These are phyloP conservation scores for Sylvilagus bachmani DNA, from an alignment of 2,113 vertebrate genomes.

Conservation along the genomic window DNA sequence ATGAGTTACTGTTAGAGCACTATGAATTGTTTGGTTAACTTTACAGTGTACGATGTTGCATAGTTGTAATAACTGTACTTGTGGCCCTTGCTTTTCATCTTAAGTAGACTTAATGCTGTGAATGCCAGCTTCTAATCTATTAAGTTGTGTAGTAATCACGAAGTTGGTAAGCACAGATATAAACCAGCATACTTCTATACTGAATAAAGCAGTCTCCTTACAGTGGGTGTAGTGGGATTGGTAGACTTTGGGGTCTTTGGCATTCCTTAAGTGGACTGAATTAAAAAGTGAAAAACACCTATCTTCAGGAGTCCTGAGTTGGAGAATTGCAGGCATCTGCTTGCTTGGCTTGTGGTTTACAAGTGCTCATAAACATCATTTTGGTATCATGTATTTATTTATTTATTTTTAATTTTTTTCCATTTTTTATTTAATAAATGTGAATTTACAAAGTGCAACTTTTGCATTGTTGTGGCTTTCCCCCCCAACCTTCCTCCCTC, in stretches of 20 bases:
- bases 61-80: conserved; percentile 16
- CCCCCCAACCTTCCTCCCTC: no score
- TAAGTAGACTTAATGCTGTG: background rate
- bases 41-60: background rate
- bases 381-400: background rate
- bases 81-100: background rate
- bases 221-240: background rate
- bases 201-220: background rate
- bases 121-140: background rate
- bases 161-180: background rate
- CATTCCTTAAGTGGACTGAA: background rate
- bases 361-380: background rate
- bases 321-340: background rate
- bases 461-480: no score
- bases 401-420: background rate
- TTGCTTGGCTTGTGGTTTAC: background rate
- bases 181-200: background rate
- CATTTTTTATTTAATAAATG: no score
- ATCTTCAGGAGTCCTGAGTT: background rate
- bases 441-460: no score
- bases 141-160: background rate
- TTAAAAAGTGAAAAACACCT: background rate
- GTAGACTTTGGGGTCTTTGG: background rate
- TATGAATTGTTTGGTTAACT: background rate
- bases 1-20: conserved; percentile 15